These are phyloP conservation scores for Archivesica marissinica DNA, from an alignment of 1,140 invertebrate genomes.

Conservation along the genomic window DNA sequence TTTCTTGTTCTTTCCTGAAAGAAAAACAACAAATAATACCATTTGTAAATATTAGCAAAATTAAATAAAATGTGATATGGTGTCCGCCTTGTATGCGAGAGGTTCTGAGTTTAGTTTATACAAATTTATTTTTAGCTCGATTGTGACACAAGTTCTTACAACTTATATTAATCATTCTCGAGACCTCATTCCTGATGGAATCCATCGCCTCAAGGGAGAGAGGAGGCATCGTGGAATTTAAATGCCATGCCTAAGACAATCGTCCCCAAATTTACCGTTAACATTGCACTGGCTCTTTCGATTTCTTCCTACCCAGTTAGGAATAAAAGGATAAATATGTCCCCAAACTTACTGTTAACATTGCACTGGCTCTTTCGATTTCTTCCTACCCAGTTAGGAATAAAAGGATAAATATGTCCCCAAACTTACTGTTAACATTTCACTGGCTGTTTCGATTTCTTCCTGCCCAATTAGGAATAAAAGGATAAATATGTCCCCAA, in stretches of 20 bases:
- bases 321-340: too few species aligned
- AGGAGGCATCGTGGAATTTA: too few species aligned
- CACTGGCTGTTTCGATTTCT: conserved; percentile 83
- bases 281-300: too few species aligned
- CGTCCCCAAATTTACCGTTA: too few species aligned
- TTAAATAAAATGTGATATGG: not conserved
- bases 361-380: not conserved
- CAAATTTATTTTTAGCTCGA: not conserved
- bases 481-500: conserved; percentile 86
- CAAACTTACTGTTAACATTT: conserved; percentile 89
- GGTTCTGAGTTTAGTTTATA: not conserved
- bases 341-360: too few species aligned
- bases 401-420: conserved; percentile 84
- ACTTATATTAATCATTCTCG: not conserved
- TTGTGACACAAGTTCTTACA: not conserved
- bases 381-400: not conserved
- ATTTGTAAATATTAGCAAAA: not conserved
- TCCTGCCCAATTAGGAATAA: not conserved
- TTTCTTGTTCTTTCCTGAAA: conserved; percentile 91
- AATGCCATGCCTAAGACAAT: too few species aligned
- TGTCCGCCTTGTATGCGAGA: not conserved
- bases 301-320: too few species aligned
- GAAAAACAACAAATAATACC: not conserved
- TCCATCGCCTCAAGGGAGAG: not conserved
- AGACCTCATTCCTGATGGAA: not conserved